Percentiles rank a stretch among this genome's conserved stretches.
Evolutionary conservation across 2,888 invertebrate genomes (phyloP).

Genomic region (Himalopsyche kuldschensis): DNA sequence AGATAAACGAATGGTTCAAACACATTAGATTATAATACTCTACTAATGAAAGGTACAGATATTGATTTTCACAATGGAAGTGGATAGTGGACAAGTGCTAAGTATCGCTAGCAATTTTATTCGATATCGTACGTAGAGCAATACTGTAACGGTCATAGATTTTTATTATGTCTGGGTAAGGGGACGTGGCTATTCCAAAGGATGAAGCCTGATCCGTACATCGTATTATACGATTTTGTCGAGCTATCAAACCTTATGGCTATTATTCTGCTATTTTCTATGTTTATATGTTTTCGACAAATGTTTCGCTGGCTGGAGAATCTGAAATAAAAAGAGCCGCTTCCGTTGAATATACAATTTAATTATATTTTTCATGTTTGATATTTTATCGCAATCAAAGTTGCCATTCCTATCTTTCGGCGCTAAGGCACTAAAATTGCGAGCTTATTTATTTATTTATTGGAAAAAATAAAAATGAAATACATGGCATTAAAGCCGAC

Average conservation of each 20-base stretch:
- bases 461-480: too few relatives aligned
- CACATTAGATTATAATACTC: too few relatives aligned
- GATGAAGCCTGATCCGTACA: not conserved
- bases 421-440: too few relatives aligned
- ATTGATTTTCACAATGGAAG: slow-evolving; percentile 7
- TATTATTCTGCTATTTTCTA: not conserved
- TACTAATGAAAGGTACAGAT: not conserved
- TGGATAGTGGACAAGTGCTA: slow-evolving; percentile 15
- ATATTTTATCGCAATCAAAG: too few relatives aligned
- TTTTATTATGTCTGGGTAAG: slow-evolving; percentile 31
- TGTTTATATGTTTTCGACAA: not conserved
- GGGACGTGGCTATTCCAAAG: not conserved
- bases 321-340: too few relatives aligned
- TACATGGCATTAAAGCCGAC: too few relatives aligned
- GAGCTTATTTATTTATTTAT: too few relatives aligned
- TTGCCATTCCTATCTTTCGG: too few relatives aligned
- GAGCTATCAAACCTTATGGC: not conserved
- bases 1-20: too few relatives aligned
- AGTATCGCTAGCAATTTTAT: slow-evolving; percentile 24
- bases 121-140: slow-evolving; percentile 17
- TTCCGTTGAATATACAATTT: too few relatives aligned
- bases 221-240: not conserved
- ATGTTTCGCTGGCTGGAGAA: not conserved
- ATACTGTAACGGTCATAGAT: slow-evolving; percentile 38
- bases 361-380: too few relatives aligned